Evolutionary conservation across 2,888 invertebrate species (phyloP), one percentile per base, ranked within the genome.

Genomic region (Parochlus steinenii): DNA sequence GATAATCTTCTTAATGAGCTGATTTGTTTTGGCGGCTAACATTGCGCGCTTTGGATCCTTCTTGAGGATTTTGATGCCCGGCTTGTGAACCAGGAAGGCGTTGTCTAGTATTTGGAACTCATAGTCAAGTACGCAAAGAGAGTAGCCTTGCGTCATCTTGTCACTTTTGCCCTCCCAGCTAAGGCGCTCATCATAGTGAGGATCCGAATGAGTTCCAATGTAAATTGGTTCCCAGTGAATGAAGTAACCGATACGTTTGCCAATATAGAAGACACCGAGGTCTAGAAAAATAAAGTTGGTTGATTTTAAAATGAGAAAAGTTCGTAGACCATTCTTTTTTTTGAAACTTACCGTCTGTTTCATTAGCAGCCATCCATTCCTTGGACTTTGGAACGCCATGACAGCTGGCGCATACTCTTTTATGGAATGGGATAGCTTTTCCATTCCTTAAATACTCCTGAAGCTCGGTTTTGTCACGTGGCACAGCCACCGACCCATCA

Each of bases 141-240:
- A 73, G 59, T 86, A 90, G 44, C 87, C 89, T 87, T 90, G 90
- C 40, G 87, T 83, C 89, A 90, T 90, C 63, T 90, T 90, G 59
- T 92, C 90, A 57, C 83, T 80, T 59, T 85, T 85, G 27, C 90
- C 90, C 53, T 92, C 89, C 89, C 90, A 90, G 53, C 83, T 85
- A 41, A 90, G 71, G 49, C 89, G 66, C 55, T 90, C 89, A 46
- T 90, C 90, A 54, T 90, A 90, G 43, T 80, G 65, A 0, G 89
- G 87, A 49, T 87, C 89, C 14, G 69, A 65, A 55, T 89, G 78
- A 1, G 87, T 87, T 12, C 90, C 89, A 40, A 92, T 86, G 51
- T 81, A 90, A 46, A 90, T 87, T 7, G 90, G 90, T 59, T 90
- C 90, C 90, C 90, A 90, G 54, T 82, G 81, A 19, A 78, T 66